Base-by-base conservation (phyloP, 1,140 invertebrate genomes). In the Adoxophyes honmai region DNA sequence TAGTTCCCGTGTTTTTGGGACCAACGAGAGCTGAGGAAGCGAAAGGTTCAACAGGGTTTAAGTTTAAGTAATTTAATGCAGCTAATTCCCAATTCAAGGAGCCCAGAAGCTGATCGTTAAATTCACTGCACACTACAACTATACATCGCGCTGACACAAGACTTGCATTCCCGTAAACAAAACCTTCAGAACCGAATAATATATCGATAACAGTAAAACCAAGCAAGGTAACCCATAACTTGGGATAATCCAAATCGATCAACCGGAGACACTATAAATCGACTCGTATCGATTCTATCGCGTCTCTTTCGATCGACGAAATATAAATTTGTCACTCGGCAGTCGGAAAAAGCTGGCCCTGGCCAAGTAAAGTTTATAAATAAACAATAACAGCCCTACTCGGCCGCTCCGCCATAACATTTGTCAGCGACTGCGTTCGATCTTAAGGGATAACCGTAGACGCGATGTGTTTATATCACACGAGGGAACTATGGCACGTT, bases 261-360 rank as follows among this genome's bases (percentile, higher is more conserved):
- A 82, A 69, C 60, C 60, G 73, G 69, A 68, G 68, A 73, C 70
- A 67, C 66, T 70, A 82, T 85, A 87, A 84, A 86, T 84, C 78
- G 75, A 35, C 61, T 68, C 73, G 60, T 72, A 81, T 81, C 81
- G 76, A 77, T 79, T 78, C 73, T 81, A 88, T 88, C 85, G 70
- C 70, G 68, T 74, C 71, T 66, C 66, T 59, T 62, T 39, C 59
- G 63, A 83, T 83, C 82, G 75, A 83, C 77, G 84, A 48, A 85
- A 83, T 88, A 86, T 86, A 88, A 86, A 86, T 88, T 88, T 88
- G 85, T 88, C 85, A 85, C 68, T 66, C 75, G 67, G 61, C 62
- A 73, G 57, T 75, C 56, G 73, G 74, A 81, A 83, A 86, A 85
- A 75, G 71, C 76, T 71, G 59, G 58, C 62, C 52, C 57, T 61